Conservation (phyloP, 2,113 vertebrate genomes). For the Trogon surrucura region DNA sequence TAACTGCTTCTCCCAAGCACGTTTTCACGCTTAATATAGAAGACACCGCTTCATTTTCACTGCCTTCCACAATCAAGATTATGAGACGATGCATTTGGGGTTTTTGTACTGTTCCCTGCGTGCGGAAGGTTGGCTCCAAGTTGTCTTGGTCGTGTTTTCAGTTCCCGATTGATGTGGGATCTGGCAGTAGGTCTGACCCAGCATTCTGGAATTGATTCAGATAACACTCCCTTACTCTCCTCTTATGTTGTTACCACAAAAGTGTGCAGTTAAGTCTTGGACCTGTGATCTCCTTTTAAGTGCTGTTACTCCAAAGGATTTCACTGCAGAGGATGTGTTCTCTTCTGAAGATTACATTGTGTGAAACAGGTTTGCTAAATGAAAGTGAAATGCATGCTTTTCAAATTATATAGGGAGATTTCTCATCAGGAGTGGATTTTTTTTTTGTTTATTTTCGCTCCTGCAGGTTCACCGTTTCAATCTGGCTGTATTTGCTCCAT, state of each 20-base stretch:
- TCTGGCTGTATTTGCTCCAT: conserved; percentile 90
- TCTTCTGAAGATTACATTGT: neutral
- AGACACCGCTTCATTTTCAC: neutral
- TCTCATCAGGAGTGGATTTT: neutral
- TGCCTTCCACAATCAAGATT: neutral
- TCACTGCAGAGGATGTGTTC: neutral
- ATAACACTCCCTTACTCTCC: neutral
- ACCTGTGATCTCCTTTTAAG: no score
- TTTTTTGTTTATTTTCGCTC: conserved; percentile 19
- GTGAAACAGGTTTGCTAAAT: neutral
- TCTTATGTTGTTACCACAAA: neutral
- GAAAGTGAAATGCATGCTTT: neutral
- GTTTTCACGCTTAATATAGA: neutral
- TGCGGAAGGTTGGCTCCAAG: neutral
- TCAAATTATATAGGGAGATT: neutral
- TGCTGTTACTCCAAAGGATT: neutral
- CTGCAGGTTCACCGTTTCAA: conserved; percentile 85
- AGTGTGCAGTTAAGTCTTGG: fast-evolving
- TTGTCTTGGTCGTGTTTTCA: neutral
- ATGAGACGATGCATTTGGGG: neutral
- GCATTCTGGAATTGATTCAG: neutral
- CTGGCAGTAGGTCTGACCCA: conserved; percentile 1
- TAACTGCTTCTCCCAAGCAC: neutral
- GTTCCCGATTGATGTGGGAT: neutral
- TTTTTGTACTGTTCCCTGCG: neutral